Base-by-base conservation (phyloP, 2,797 vertebrate species). In the Helostoma temminkii region DNA sequence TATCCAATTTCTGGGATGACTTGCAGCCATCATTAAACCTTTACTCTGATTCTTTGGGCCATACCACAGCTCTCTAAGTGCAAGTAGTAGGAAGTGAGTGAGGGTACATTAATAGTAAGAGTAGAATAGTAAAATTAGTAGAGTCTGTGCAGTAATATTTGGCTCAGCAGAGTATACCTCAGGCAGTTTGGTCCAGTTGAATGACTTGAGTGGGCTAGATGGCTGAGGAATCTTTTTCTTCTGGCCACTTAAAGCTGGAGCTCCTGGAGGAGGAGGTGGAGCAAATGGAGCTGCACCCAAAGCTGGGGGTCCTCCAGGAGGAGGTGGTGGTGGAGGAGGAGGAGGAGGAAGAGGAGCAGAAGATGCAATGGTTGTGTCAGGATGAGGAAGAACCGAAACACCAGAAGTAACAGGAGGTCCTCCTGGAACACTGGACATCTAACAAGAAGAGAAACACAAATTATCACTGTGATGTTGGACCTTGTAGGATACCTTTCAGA, bases 101-200 rank as follows among this genome's bases (percentile, higher is more conserved):
- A n/a, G n/a, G n/a, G n/a, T n/a, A n/a, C n/a, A n/a, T n/a, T n/a
- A 52, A 14, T 2, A 9, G 12, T 37, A 5, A 30, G 5, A 48
- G 10, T 24, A 7, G 19, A 16, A 32, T 19, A 45, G n/a, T 21
- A 36, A 10, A 1, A 50, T 7, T 9, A 16, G 15, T 5, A 12
- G 10, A 34, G 32, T 5, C 18, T 18, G 15, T 6, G 21, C 2
- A 49, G 36, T 3, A 10, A 18, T 12, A 32, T 12, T 3, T 15
- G 9, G n/a, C n/a, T n/a, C n/a, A n/a, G n/a, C n/a, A n/a, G n/a
- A 30, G 9, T 2, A 30, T 79, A 98, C 98, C 96, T 98, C 96
- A 8, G 96, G 90, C 49, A 99, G 91, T 88, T 98, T 99, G 76
- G 91, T 94, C 98, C 98, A 98, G 93, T 99, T 99, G 91, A 98